Evolutionary conservation across 2,888 invertebrate species (phyloP), one percentile per base, ranked within the genome.

Genomic region (Dicroscelio sp.): DNA sequence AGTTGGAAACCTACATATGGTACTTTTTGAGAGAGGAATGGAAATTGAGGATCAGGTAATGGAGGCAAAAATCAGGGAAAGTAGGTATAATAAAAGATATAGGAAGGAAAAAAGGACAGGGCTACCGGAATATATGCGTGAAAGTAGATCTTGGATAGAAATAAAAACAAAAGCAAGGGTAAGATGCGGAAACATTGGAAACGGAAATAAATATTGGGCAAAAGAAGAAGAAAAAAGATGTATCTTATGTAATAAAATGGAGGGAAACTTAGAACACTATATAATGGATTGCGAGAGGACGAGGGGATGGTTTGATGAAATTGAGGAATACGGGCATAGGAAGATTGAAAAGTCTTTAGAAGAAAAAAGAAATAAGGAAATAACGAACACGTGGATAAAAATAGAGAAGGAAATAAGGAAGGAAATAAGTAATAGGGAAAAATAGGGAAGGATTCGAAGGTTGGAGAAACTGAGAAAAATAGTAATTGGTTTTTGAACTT

Each of bases 261-360:
- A 20, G 17, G 75, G 58, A 35, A 76, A 23, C 17, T 35, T 33
- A 20, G 17, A 25, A 58, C 75, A 76, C 25, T 76, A 23, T 23
- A 35, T 76, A 25, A 23, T 17, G 3, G 48, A 76, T 20, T 76
- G 75, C 58, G 6, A 14, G 3, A 25, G 33, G 35, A 25, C 75
- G 14, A 76, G 58, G 43, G 58, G 58, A 23, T 76, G 75, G 75
- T 76, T 76, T 58, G 6, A 33, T 20, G n/a, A 31, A n/a, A n/a
- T 65, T 33, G n/a, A 65, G 20, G 65, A 33, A 20, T n/a, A 33
- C 2, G 8, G 20, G 3, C 8, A 6, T 3, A 12, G n/a, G 17
- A 65, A 65, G 33, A 31, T 65, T 3, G n/a, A 33, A 33, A 33
- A 8, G 6, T 33, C 33, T 17, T 33, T 33, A n/a, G 33, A 27